These are phyloP conservation scores for Cerceris rybyensis DNA, from an alignment of 2,888 invertebrate genomes.

Conservation along the genomic window DNA sequence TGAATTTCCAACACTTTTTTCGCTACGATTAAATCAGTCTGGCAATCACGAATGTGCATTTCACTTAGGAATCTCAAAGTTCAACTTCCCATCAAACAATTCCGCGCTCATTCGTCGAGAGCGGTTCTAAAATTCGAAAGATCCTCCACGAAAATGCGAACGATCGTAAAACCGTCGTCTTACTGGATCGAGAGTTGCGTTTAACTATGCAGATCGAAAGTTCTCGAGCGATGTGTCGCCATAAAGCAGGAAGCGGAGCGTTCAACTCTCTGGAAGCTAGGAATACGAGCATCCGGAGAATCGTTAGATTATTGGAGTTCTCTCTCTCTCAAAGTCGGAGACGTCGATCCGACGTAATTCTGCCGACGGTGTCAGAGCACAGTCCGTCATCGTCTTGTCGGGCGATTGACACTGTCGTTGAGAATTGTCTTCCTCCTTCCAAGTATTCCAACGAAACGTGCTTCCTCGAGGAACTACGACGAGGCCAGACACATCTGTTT, in stretches of 20 bases:
- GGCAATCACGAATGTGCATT: too few species aligned
- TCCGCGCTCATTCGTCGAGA: too few species aligned
- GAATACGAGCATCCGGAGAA: not conserved
- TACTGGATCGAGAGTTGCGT: too few species aligned
- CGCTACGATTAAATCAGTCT: too few species aligned
- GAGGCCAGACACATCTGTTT: conserved; percentile 12
- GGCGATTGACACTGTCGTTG: not conserved
- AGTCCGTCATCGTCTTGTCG: not conserved
- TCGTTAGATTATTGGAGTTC: not conserved
- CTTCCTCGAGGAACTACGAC: too few species aligned
- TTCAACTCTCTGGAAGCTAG: not conserved
- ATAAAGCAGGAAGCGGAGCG: not conserved
- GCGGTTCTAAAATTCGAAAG: too few species aligned
- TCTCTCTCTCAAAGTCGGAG: not conserved
- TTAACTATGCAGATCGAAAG: too few species aligned
- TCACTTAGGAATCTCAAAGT: too few species aligned
- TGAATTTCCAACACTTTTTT: too few species aligned
- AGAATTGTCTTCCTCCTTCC: not conserved
- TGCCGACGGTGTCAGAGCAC: conserved; percentile 8
- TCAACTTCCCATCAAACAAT: too few species aligned
- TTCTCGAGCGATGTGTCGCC: not conserved
- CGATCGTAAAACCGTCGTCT: too few species aligned
- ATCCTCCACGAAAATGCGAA: too few species aligned
- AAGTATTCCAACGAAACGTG: not conserved
- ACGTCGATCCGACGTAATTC: conserved; percentile 19